Evolutionary conservation across 2,113 vertebrate genomes (phyloP).

Genomic region (Struthio camelus): DNA sequence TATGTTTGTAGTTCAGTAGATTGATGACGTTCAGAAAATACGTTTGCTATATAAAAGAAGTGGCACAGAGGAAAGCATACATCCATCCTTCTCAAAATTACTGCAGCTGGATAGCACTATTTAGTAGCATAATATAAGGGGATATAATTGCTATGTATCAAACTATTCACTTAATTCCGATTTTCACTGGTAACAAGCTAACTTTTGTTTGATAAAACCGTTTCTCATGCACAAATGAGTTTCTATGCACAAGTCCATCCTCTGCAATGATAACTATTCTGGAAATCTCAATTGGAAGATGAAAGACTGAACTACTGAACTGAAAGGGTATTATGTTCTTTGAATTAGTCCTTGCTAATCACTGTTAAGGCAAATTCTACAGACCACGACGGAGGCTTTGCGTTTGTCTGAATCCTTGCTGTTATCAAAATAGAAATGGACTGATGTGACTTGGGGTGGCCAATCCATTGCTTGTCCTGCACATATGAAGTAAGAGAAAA

Average conservation of each 20-base stretch:
- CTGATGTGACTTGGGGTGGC: neutral
- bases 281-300: neutral
- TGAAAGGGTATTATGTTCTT: fast-evolving
- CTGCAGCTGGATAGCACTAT: neutral
- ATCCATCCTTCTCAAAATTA: neutral
- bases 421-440: neutral
- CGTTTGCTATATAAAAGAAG: neutral
- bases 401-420: neutral
- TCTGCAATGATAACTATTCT: neutral
- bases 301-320: neutral
- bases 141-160: neutral
- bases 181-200: neutral
- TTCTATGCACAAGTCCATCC: neutral
- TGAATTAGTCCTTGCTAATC: neutral
- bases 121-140: neutral
- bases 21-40: neutral
- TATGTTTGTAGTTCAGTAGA: neutral
- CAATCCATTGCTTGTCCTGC: neutral
- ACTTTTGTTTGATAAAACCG: neutral
- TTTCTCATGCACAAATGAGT: no score
- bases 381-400: neutral
- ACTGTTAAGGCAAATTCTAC: neutral
- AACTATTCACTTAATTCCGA: neutral
- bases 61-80: neutral
- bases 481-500: neutral